Evolutionary conservation across 2,888 invertebrate species (phyloP), one percentile per base, ranked within the genome.

Genomic region (Stenodera caucasica): DNA sequence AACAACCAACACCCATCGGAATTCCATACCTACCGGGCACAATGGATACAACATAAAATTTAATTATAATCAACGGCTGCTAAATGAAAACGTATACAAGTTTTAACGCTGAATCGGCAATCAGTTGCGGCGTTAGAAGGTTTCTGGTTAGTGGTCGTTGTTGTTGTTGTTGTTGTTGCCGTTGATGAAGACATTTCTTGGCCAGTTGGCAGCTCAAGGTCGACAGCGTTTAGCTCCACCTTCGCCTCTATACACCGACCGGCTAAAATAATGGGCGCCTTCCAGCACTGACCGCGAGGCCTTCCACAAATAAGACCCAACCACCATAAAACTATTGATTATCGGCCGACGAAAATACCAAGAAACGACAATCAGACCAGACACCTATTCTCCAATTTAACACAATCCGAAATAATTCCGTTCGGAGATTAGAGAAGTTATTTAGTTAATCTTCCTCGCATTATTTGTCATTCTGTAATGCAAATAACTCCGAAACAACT

Each of bases 151-250:
- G 61, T 61, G 45, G 52, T 30, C 55, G 52, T 40, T 40, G 40
- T 21, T 40, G 9, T 15, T 14, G 35, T 35, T 35, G 35, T 35
- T 35, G 35, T 35, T 40, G 40, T 40, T 40, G 56, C 58, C 49
- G 53, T 56, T 71, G 75, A 77, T 76, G 77, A 77, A 77, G 78
- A 78, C 75, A 75, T 77, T 73, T 76, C 72, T 70, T 69, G 64
- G 67, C 66, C 60, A 21, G 72, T 70, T 78, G 78, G 78, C 78
- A 78, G 76, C 77, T 78, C 78, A 78, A 78, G 78, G 78, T 67
- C 77, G 74, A 64, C 72, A 55, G 66, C 69, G 59, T 66, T 68
- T 58, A 50, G 63, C 67, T 64, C 70, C 67, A 56, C 66, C 67
- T 60, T 58, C 63, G 63, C 55, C 60, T 29, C n/a, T 18, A 35